A percentile compares a stretch with the other conserved stretches of the same genome.
phyloP scores from a whole-genome alignment of 2,888 invertebrate genomes.

The Tuta absoluta region DNA sequence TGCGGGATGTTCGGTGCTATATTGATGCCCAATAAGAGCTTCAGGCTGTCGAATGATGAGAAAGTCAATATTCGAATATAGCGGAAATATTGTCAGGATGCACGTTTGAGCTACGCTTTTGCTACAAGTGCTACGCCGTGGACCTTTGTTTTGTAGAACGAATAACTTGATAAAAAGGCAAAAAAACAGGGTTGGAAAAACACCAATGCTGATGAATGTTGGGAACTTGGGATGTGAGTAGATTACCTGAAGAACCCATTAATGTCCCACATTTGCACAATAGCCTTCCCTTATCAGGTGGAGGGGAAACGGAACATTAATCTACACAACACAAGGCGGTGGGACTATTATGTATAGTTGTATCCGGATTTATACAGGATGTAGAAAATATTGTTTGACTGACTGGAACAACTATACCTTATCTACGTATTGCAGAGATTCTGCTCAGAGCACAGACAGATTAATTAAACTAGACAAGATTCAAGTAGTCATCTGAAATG shows the following conservation, averaged over 20 bases:
- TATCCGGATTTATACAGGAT: not conserved
- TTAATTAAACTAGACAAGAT: too few species aligned
- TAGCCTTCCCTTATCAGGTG: constrained; percentile 10
- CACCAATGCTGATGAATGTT: not conserved
- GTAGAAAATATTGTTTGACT: too few species aligned
- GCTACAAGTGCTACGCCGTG: not conserved
- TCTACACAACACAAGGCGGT: not conserved
- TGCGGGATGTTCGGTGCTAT: constrained; percentile 63
- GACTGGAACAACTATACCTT: too few species aligned
- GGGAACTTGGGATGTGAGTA: not conserved
- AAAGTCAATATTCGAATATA: constrained; percentile 14
- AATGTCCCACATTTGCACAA: constrained; percentile 10
- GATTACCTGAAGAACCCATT: not conserved
- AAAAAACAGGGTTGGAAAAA: not conserved
- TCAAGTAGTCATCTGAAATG: too few species aligned
- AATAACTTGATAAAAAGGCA: too few species aligned
- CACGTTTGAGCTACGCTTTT: not conserved
- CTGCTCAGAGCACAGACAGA: too few species aligned
- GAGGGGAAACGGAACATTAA: constrained; percentile 5
- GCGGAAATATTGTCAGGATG: not conserved
- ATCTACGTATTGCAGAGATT: too few species aligned
- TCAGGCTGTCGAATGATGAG: constrained; percentile 18
- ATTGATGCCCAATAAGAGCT: constrained; percentile 58
- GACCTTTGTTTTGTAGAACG: not conserved
- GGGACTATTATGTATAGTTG: not conserved